phyloP scores from a whole-genome alignment of 2,113 vertebrate genomes.

The Paradisaea rubra region DNA sequence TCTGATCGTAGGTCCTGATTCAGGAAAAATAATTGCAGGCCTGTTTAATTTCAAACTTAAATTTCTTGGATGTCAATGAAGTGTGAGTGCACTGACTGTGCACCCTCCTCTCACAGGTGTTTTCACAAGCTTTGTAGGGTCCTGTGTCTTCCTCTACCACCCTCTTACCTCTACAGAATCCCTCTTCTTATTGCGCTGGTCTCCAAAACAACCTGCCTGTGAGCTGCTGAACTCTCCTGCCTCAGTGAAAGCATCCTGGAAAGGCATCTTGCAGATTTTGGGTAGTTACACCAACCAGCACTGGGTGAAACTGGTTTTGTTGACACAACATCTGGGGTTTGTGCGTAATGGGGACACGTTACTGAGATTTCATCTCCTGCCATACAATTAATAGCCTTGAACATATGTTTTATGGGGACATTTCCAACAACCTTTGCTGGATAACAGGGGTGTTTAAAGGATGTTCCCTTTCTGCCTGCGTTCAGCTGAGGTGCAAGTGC shows the following conservation, averaged over 20 bases:
- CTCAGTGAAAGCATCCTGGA: not conserved
- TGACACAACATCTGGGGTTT: constrained; percentile 3
- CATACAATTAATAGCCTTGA: constrained; percentile 10
- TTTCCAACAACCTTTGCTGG: not conserved
- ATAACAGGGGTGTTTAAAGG: not conserved
- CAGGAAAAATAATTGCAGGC: not conserved
- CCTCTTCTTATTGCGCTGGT: not conserved
- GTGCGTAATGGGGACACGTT: not conserved
- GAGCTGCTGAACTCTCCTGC: not conserved
- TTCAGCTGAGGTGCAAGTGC: not conserved
- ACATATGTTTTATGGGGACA: constrained; percentile 14
- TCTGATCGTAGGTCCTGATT: not conserved
- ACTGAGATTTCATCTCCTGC: constrained; percentile 7
- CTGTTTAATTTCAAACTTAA: not conserved
- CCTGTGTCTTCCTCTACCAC: not conserved
- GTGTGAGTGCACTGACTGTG: not conserved
- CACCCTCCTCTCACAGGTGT: fast-evolving
- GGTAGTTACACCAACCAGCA: not conserved
- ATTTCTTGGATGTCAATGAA: not conserved
- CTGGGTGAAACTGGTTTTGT: not conserved
- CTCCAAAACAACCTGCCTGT: not conserved
- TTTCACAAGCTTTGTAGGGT: not conserved
- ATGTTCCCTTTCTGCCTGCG: not conserved
- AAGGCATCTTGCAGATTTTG: not conserved
- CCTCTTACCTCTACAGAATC: not conserved